These are phyloP conservation scores for Melipona beecheii DNA, from an alignment of 2,888 invertebrate species.

Conservation along the genomic window DNA sequence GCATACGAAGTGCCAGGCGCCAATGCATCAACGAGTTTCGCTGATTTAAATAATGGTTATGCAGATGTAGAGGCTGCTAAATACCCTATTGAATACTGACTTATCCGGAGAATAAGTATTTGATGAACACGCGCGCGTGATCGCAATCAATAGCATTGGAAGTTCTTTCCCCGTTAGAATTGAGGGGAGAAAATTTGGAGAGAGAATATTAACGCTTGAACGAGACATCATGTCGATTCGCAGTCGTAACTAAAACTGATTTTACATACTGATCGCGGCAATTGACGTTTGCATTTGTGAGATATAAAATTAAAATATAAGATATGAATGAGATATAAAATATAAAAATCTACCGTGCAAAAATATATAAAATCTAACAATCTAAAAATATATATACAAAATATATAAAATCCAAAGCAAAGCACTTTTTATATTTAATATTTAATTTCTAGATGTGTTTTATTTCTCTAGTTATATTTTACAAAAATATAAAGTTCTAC, in stretches of 20 bases:
- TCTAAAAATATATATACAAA: no score
- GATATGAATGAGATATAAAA: no score
- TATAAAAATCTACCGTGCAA: no score
- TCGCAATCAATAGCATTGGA: background rate
- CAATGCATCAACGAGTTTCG: slow-evolving; percentile 3
- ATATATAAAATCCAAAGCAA: no score
- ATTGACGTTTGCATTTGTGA: no score
- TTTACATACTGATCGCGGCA: no score
- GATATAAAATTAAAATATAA: no score
- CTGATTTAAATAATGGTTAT: slow-evolving; percentile 13
- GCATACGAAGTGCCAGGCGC: slow-evolving; percentile 11
- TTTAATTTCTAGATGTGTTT: no score
- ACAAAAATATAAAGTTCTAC: no score
- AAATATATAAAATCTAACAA: no score
- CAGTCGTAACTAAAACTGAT: background rate
- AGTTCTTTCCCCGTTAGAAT: background rate
- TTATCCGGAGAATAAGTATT: background rate
- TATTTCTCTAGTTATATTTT: no score
- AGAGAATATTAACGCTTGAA: background rate
- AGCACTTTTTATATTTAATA: no score
- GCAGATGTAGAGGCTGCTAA: slow-evolving; percentile 6
- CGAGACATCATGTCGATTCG: background rate
- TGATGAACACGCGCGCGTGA: background rate
- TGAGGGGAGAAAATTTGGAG: background rate
- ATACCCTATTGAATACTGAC: background rate